Evolutionary conservation across 2,888 invertebrate species (phyloP).

Genomic region (Tuta absoluta): DNA sequence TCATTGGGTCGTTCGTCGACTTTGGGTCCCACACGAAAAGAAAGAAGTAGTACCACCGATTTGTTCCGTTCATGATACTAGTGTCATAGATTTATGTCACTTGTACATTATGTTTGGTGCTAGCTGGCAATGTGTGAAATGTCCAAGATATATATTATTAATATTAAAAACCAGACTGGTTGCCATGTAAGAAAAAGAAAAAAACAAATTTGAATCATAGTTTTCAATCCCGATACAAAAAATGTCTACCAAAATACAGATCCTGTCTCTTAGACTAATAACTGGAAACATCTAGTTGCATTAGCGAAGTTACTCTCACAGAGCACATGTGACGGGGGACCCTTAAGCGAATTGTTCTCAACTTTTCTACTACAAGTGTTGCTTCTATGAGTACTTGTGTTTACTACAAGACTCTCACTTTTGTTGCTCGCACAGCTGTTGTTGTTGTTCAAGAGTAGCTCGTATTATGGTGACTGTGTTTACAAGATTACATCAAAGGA

Average conservation of each 20-base stretch:
- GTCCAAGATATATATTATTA: no score
- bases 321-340: slow-evolving; percentile 26
- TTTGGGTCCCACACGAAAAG: no score
- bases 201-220: no score
- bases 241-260: neutral
- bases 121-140: no score
- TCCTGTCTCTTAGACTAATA: slow-evolving; percentile 5
- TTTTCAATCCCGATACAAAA: neutral
- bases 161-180: no score
- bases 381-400: neutral
- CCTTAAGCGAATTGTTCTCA: slow-evolving; percentile 2
- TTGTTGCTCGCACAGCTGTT: neutral
- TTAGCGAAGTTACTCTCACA: slow-evolving; percentile 25
- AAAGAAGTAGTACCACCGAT: no score
- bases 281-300: slow-evolving; percentile 1
- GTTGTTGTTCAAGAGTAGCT: neutral
- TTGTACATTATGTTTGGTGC: no score
- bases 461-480: neutral
- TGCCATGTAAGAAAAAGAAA: no score
- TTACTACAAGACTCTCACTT: slow-evolving; percentile 5
- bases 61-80: no score
- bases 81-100: no score
- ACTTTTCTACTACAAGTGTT: slow-evolving; percentile 6
- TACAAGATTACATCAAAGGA: no score
- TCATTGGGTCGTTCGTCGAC: no score